Base-by-base conservation (phyloP, 1,140 invertebrate species). In the Arion vulgaris region DNA sequence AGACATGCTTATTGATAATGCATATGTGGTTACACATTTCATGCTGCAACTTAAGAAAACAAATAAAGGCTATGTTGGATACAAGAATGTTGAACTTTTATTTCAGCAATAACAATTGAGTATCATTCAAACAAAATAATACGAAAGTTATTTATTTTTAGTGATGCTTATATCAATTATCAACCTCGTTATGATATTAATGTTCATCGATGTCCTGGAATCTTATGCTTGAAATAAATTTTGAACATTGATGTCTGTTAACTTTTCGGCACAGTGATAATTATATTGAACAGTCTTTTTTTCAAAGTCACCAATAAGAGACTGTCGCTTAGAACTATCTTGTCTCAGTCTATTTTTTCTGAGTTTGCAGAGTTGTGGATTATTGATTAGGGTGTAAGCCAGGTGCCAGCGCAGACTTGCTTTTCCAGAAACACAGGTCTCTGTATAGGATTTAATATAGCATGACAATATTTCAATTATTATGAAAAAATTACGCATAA, bases 331-430 rank as follows among this genome's bases (percentile, higher is more conserved):
- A n/a, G 9, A 57, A 28, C 2, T 5, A 7, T 32, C 17, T 28
- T 32, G 28, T 32, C n/a, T 28, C 19, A 66, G 28, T 32, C 28
- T 79, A 32, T 81, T 73, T 28, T 84, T 84, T 9, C 85, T 66
- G 26, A 76, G 75, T 19, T 77, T 41, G 32, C 80, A 69, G 0
- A 87, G 69, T 19, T 83, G 69, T 1, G 84, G 84, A 41, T 87
- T 87, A 19, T 83, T 53, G 17, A 85, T 51, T 15, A 87, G 57
- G 23, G 84, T 87, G 73, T 82, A 85, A 45, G 84, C 84, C 26
- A 87, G 81, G 53, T 57, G 78, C 86, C 86, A 87, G 71, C 83
- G 76, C 0, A 49, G 69, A 15, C 38, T 45, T 57, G 71, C 83
- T 26, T 11, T 36, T 32, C 32, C 53, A 15, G 74, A 1, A 28